Percentiles rank a stretch among this genome's conserved stretches.
Evolutionary conservation across 2,888 invertebrate species (phyloP).

Genomic region (Phrixothrix hirtus): DNA sequence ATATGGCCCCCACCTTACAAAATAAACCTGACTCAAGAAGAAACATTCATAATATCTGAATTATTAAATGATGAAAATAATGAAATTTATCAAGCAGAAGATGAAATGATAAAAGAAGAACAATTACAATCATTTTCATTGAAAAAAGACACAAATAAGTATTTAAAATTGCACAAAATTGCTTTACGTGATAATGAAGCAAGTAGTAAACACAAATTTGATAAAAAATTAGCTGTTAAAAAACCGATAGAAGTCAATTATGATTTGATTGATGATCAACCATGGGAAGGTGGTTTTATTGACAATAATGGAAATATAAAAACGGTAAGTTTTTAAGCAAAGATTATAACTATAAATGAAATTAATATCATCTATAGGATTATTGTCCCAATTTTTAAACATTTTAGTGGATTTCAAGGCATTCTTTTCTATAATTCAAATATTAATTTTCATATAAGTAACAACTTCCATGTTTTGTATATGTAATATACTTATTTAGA

Average conservation of each 20-base stretch:
- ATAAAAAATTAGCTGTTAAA: slow-evolving; percentile 12
- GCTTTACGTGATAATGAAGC: slow-evolving; percentile 45
- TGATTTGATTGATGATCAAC: slow-evolving; percentile 37
- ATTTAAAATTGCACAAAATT: slow-evolving; percentile 48
- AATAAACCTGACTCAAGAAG: slow-evolving; percentile 48
- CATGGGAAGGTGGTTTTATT: slow-evolving; percentile 40
- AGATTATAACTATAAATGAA: too few relatives aligned
- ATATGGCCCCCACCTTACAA: slow-evolving; percentile 53
- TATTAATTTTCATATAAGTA: too few relatives aligned
- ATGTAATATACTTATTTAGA: too few relatives aligned
- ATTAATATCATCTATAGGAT: too few relatives aligned
- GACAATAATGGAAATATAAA: slow-evolving; percentile 27
- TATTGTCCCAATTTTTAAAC: too few relatives aligned
- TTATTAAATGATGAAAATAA: slow-evolving; percentile 49
- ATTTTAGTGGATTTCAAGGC: too few relatives aligned
- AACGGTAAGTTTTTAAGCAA: slow-evolving; percentile 12
- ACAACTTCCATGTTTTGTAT: too few relatives aligned
- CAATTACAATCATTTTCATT: slow-evolving; percentile 42
- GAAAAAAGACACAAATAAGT: slow-evolving; percentile 44
- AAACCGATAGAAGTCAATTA: slow-evolving; percentile 31
- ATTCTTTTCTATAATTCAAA: too few relatives aligned
- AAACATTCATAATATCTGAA: slow-evolving; percentile 52
- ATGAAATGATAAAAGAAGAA: slow-evolving; percentile 52
- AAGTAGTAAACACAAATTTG: slow-evolving; percentile 12
- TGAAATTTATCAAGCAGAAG: slow-evolving; percentile 51